Conservation (phyloP, 2,113 vertebrate genomes). For the Perca fluviatilis region DNA sequence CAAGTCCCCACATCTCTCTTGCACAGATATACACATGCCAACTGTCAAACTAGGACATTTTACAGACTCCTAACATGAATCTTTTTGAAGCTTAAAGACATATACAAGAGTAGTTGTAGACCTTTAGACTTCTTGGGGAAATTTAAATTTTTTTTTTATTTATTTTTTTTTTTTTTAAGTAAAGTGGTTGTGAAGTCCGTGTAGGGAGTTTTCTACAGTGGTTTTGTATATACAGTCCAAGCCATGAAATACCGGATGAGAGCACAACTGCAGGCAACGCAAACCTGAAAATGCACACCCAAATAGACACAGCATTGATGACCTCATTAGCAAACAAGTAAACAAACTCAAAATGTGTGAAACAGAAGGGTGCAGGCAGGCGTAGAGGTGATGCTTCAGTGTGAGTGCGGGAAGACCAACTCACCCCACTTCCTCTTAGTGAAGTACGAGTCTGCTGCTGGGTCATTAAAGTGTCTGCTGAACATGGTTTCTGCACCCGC, state of each 20-base stretch:
- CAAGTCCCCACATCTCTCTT: slow-evolving; percentile 18
- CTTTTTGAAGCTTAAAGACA: background rate
- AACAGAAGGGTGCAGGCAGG: background rate
- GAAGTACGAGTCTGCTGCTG: slow-evolving; percentile 95
- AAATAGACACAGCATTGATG: slow-evolving; percentile 12
- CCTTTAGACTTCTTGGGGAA: background rate
- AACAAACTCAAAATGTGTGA: slow-evolving; percentile 44
- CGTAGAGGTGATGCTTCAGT: slow-evolving; percentile 6
- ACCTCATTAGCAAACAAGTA: slow-evolving; percentile 25
- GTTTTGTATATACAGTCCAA: background rate
- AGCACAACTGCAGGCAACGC: background rate
- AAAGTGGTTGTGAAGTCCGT: no score
- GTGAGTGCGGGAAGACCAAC: slow-evolving; percentile 52
- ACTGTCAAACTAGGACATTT: slow-evolving; percentile 54
- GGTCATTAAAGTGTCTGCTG: slow-evolving; percentile 98
- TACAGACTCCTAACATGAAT: background rate
- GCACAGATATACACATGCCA: slow-evolving; percentile 34
- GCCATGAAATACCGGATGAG: background rate
- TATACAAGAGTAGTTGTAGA: background rate
- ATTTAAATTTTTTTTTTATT: background rate
- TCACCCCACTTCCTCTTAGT: slow-evolving; percentile 99
- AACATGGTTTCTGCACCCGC: slow-evolving; percentile 99
- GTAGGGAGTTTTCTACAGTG: no score
- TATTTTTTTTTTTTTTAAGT: background rate
- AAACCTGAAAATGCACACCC: background rate